phyloP scores from a whole-genome alignment of 2,113 vertebrate species.

The Ceyx melanurus region DNA sequence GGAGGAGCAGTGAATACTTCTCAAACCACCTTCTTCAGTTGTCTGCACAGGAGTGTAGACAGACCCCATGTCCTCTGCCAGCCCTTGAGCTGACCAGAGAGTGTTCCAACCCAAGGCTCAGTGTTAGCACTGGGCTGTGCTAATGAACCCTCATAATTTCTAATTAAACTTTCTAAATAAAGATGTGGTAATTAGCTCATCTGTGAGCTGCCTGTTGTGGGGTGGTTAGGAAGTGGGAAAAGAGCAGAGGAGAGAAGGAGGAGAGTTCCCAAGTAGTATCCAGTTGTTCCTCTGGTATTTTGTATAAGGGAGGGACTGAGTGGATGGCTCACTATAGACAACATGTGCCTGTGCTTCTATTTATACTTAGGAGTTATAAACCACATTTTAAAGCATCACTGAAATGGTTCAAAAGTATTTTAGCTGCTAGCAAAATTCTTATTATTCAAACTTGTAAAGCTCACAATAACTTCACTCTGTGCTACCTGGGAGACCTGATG shows the following conservation, averaged over 20 bases:
- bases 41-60: not conserved
- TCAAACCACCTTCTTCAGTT: rapidly evolving
- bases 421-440: not conserved
- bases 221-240: not conserved
- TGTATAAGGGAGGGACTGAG: not conserved
- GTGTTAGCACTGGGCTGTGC: rapidly evolving
- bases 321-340: not conserved
- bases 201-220: not conserved
- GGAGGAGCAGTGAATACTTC: not conserved
- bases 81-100: not conserved
- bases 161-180: not conserved
- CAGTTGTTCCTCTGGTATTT: not conserved
- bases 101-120: rapidly evolving
- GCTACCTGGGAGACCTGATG: not conserved
- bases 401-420: not conserved
- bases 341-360: not conserved
- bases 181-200: not conserved
- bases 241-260: not conserved
- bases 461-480: rapidly evolving
- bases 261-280: not conserved
- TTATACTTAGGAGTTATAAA: not conserved
- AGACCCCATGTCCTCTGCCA: not conserved
- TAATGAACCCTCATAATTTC: not conserved
- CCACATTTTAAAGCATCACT: not conserved
- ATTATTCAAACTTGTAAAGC: not conserved